Percentiles rank a stretch among this genome's conserved stretches.
phyloP scores from a whole-genome alignment of 2,888 invertebrate species.

The Trachelus troglodyta region DNA sequence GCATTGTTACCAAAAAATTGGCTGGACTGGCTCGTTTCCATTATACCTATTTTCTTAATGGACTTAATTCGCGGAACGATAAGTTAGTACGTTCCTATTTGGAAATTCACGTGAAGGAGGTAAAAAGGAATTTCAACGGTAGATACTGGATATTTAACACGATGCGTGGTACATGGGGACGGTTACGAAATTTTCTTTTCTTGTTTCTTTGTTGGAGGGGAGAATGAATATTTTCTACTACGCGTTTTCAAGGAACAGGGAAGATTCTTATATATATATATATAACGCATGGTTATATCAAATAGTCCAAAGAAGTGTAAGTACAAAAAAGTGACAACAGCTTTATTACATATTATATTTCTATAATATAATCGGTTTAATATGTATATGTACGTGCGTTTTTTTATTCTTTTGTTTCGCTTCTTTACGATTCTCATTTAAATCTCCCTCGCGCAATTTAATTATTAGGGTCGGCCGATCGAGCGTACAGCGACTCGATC shows the following conservation, averaged over 20 bases:
- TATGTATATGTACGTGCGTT: slow-evolving; percentile 33
- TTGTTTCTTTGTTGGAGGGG: slow-evolving; percentile 1
- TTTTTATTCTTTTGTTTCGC: background rate
- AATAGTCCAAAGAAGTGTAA: slow-evolving; percentile 48
- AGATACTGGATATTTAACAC: background rate
- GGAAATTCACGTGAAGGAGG: background rate
- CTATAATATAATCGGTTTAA: slow-evolving; percentile 44
- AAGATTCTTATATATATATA: background rate
- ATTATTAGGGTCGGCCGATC: slow-evolving; percentile 6
- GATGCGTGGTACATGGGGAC: background rate
- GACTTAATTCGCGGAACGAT: background rate
- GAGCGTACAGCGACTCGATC: background rate
- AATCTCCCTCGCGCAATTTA: background rate
- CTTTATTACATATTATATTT: slow-evolving; percentile 48
- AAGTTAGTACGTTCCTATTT: background rate
- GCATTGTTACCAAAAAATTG: background rate
- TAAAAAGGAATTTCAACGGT: background rate
- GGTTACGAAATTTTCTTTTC: background rate
- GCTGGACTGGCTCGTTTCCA: background rate
- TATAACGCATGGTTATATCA: slow-evolving; percentile 13
- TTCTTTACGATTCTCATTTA: background rate
- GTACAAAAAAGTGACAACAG: slow-evolving; percentile 59
- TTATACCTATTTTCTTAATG: background rate
- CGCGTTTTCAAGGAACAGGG: background rate
- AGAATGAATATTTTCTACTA: slow-evolving; percentile 6